Conservation (phyloP, 1,140 invertebrate species). For the Lucilia cuprina region DNA sequence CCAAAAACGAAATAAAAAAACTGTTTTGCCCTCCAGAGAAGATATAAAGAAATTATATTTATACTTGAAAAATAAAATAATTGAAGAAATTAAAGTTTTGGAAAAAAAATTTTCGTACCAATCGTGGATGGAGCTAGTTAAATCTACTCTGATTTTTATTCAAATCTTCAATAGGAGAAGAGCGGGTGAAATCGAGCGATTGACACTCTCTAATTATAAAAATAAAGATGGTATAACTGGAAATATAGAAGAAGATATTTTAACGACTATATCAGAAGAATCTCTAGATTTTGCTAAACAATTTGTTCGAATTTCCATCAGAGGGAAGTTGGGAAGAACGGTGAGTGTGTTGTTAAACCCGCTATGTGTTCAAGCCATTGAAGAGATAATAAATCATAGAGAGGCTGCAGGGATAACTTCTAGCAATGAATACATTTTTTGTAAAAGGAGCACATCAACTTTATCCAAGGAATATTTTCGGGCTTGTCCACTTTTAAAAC, state of each 20-base stretch:
- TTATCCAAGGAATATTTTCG: not conserved
- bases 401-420: not conserved
- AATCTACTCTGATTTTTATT: not conserved
- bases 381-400: not conserved
- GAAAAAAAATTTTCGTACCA: too few species aligned
- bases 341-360: not conserved
- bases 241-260: not conserved
- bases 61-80: not conserved
- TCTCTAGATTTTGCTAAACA: not conserved
- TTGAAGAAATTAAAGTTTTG: too few species aligned
- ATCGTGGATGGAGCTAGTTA: not conserved
- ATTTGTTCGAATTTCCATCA: not conserved
- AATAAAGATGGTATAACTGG: not conserved
- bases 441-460: not conserved
- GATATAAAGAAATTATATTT: not conserved
- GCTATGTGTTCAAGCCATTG: not conserved
- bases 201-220: not conserved
- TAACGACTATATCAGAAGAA: not conserved
- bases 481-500: not conserved
- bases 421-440: not conserved
- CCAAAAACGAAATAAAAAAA: not conserved
- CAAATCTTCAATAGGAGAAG: slow-evolving; percentile 7
- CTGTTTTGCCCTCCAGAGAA: not conserved
- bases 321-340: not conserved
- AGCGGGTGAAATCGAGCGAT: not conserved